Base-by-base conservation (phyloP, 2,797 vertebrate genomes). In the Pipistrellus pipistrellus region DNA sequence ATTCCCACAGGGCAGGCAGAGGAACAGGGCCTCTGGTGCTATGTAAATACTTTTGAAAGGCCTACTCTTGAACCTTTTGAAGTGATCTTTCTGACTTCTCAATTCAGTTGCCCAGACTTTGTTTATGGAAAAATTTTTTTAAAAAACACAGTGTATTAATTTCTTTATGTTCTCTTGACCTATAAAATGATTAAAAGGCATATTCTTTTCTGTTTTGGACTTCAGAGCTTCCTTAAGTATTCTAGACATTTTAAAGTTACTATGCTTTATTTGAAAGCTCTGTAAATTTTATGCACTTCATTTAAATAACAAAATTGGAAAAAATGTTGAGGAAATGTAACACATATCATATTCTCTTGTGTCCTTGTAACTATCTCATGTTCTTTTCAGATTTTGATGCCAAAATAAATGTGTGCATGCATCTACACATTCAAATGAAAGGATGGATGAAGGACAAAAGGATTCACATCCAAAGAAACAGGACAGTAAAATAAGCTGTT, bases 391-490 rank as follows among this genome's bases (percentile, higher is more conserved):
- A 73, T 44, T 78, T 62, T 95, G 89, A 71, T 66, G 0, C 88
- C n/a, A 59, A 96, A 97, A 96, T 95, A 91, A 88, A 64, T 90
- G 57, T 88, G 59, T 17, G 4, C 2, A 59, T 30, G 73, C 57
- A 73, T 11, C 23, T 71, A 96, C 20, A 41, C 92, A 95, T 93
- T 97, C 81, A 96, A 94, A 95, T 95, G 38, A 94, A 95, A 88
- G 73, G 44, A 95, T 15, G 68, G 91, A 76, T 96, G 95, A 96
- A 97, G 81, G 89, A 91, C 53, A 90, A 87, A 97, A 91, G 4
- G 84, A 15, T 76, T 27, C 27, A 85, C 9, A 92, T 68, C 41
- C 95, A 92, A 80, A 95, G 85, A 95, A 97, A 82, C 3, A 84
- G 71, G 15, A 93, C 75, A 76, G 23, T 96, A 85, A 95, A 81